Base-by-base conservation (phyloP, 2,888 invertebrate species). In the Meta bourneti region DNA sequence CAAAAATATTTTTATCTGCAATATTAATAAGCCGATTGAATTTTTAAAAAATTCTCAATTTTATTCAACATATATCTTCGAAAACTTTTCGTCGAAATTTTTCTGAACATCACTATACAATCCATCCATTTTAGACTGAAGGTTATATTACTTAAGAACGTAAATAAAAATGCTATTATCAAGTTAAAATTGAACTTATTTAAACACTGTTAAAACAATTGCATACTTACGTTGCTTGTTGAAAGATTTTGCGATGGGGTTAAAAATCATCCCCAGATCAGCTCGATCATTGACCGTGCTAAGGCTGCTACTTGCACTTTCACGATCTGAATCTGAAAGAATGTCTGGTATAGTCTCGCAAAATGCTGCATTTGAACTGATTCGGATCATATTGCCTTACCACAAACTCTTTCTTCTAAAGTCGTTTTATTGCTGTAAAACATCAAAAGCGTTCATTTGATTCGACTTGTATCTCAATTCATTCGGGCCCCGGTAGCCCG, bases 261-360 rank as follows among this genome's bases (percentile, higher is more conserved):
- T 81, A 52, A 86, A 86, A 74, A 91, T 71, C 69, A 91, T 70
- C 48, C 81, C 70, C 52, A 91, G 54, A 19, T 91, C 89, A 34
- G 61, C 16, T 49, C 90, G 78, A 54, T 93, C 93, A 74, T 93
- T 93, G 7, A 93, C 93, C 20, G 90, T 88, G 61, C 92, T 93
- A 78, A 93, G 69, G 72, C 87, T 93, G 85, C 93, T 93, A 78
- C 93, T 93, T 11, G 93, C 93, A 78, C 93, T 93, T 72, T 93
- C 93, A 19, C 93, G 89, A 79, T 93, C 93, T n/a, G 93, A 93
- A 84, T 93, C 93, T 92, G 71, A 71, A 83, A 70, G 9, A 51
- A 49, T 9, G 16, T 9, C 34, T 11, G 19, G 19, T 19, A 74
- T 20, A 19, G 20, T 74, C 19, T 74, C 19, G 0, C 13, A 74